Percentiles rank a stretch among this genome's conserved stretches.
Evolutionary conservation across 2,113 vertebrate species (phyloP).

Genomic region (Sylvia atricapilla): DNA sequence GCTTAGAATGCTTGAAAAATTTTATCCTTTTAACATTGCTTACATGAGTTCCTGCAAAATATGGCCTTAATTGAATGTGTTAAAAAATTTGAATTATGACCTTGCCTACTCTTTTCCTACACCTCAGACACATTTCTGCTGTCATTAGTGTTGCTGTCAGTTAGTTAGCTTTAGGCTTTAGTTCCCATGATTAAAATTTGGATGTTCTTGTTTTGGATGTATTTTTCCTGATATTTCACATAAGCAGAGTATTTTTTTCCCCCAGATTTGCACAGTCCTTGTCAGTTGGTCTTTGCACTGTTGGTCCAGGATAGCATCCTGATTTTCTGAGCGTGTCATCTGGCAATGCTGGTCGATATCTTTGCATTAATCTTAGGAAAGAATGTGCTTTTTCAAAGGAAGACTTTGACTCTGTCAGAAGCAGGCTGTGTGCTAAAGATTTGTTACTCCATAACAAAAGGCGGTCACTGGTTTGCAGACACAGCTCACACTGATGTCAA

Average conservation of each 20-base stretch:
- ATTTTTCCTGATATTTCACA: not conserved
- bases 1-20: not conserved
- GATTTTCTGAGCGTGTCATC: not conserved
- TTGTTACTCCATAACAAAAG: conserved; percentile 26
- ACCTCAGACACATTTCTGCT: conserved; percentile 2
- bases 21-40: not conserved
- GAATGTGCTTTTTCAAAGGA: conserved; percentile 28
- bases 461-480: conserved; percentile 10
- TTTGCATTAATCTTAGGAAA: not conserved
- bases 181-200: not conserved
- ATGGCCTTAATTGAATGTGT: not conserved
- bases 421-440: conserved; percentile 16
- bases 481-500: conserved; percentile 5
- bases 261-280: not conserved
- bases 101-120: not conserved
- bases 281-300: not conserved
- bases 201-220: not conserved
- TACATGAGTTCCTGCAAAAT: conserved; percentile 19
- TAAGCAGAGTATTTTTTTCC: not conserved
- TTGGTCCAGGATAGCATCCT: not conserved
- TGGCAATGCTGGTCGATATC: not conserved
- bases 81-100: not conserved
- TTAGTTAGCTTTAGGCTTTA: not conserved
- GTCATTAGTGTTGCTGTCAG: not conserved
- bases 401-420: conserved; percentile 1